A percentile compares a stretch with the other conserved stretches of the same genome.
These are phyloP conservation scores for Platyscapa corneri DNA, from an alignment of 1,140 invertebrate species.

Conservation along the genomic window DNA sequence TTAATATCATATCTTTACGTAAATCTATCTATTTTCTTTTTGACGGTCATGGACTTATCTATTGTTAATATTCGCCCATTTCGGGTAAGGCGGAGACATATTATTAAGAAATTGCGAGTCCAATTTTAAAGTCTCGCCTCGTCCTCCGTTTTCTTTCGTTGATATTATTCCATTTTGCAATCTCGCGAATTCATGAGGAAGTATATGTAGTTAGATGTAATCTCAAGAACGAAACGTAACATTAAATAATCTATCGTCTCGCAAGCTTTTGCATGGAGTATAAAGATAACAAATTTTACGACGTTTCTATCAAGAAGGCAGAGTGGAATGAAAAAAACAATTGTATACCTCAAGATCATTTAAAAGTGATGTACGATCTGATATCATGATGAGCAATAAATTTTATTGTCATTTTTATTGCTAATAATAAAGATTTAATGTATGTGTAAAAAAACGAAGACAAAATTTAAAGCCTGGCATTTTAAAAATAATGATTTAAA, in stretches of 20 bases:
- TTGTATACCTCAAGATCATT: not conserved
- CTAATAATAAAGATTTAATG: not conserved
- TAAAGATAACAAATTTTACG: conserved; percentile 2
- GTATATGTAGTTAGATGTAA: not conserved
- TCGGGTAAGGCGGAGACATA: no score
- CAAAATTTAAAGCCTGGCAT: not conserved
- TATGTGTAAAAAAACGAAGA: not conserved
- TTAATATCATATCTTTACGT: no score
- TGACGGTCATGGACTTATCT: no score
- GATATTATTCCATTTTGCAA: no score
- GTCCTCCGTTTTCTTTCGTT: no score
- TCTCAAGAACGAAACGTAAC: not conserved
- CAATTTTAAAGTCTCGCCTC: no score
- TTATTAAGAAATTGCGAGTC: no score
- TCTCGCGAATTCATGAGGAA: no score
- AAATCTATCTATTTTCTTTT: no score
- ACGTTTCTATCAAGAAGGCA: not conserved
- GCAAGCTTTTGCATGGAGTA: not conserved
- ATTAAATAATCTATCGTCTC: not conserved
- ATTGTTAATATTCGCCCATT: no score
- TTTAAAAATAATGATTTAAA: not conserved
- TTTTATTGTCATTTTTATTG: conserved; percentile 12
- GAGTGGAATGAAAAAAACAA: not conserved
- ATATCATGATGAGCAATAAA: not conserved
- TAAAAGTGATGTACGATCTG: not conserved